Base-by-base conservation (phyloP, 2,888 invertebrate genomes). In the Anthrax anthrax region DNA sequence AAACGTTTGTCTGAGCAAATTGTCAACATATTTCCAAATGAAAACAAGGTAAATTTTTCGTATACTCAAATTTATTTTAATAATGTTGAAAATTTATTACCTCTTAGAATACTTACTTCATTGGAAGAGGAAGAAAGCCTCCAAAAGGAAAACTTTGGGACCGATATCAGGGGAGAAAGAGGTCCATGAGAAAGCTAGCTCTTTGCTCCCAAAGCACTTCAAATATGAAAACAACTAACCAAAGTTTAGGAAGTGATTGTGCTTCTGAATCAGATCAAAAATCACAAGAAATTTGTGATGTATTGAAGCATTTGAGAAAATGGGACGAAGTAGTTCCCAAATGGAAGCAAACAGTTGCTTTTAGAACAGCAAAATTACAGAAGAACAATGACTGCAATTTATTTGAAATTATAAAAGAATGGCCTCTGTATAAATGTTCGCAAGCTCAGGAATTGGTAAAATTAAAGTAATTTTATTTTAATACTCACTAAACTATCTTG, bases 1-100 rank as follows among this genome's bases (percentile, higher is more conserved):
- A 39, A 34, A 14, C n/a, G 37, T 37, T 45, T 51, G 19, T 43
- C 51, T 6, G 42, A 45, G 29, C 38, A 51, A 44, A 48, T 51
- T 18, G n/a, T 49, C 1, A 37, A 46, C 36, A 17, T 51, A 36
- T 51, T 51, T 46, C 51, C 51, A 13, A 51, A 40, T 14, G 50
- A 52, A 47, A 19, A 43, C 37, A 3, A 47, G 47, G 46, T 48
- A 39, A 41, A 39, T 12, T 32, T 32, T 32, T 32, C 12, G 9
- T 32, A 32, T 12, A 12, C 23, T 8, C 5, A 32, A 32, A 32
- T 12, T 12, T 4, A 23, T 8, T 4, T 23, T 23, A 6, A 32
- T 32, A 32, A 12, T 12, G 3, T 32, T 32, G 29, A 32, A 32
- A 32, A 41, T 39, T 19, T 12, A 18, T 39, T 16, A 8, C 14